A percentile compares a stretch with the other conserved stretches of the same genome.
phyloP scores from a whole-genome alignment of 2,113 vertebrate species.

The Gallinago paraguaiae region DNA sequence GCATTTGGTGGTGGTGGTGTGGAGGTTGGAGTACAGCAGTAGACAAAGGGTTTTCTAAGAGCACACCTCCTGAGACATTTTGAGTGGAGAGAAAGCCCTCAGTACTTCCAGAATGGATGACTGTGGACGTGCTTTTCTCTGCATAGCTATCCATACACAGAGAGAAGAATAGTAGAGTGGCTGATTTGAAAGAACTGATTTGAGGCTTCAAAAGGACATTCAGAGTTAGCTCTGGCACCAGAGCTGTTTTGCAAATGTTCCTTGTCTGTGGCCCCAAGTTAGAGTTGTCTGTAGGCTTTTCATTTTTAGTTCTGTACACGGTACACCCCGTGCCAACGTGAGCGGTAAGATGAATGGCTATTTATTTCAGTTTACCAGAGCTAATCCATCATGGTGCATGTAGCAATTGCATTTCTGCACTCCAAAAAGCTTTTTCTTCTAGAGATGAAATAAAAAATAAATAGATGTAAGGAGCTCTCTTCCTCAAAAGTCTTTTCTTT shows the following conservation, averaged over 20 bases:
- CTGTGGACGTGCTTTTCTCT: neutral
- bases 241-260: constrained; percentile 7
- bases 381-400: constrained; percentile 70
- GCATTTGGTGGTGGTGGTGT: neutral
- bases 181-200: neutral
- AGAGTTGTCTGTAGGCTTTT: constrained; percentile 33
- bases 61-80: neutral
- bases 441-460: constrained; percentile 71
- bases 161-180: neutral
- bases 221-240: neutral
- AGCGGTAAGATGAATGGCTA: constrained; percentile 69
- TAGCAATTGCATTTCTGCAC: constrained; percentile 57
- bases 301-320: constrained; percentile 2
- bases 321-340: neutral
- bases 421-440: constrained; percentile 55
- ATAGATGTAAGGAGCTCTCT: constrained; percentile 10
- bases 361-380: constrained; percentile 60
- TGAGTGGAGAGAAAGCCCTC: neutral
- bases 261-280: neutral
- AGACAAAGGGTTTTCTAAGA: neutral
- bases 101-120: neutral
- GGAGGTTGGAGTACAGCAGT: neutral
- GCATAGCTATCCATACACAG: neutral
- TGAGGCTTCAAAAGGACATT: neutral
- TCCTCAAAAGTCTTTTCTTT: constrained; percentile 33